Conservation (phyloP, 2,888 invertebrate species). For the Diarsia mendica region DNA sequence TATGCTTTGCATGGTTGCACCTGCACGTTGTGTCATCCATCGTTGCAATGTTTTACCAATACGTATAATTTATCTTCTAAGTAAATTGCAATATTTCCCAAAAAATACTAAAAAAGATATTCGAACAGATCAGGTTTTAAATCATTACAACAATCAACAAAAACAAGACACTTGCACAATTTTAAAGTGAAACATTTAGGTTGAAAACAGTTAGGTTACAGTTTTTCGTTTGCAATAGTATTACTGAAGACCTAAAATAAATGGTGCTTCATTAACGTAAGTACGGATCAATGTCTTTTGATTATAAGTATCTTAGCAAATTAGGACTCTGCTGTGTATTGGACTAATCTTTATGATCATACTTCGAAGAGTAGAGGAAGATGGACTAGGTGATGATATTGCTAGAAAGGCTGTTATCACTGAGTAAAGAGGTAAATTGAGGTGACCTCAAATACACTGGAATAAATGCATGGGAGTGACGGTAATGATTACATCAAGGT, state of each 20-base stretch:
- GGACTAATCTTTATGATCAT: no score
- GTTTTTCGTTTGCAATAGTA: neutral
- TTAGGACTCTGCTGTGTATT: no score
- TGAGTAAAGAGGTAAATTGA: no score
- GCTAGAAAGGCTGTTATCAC: no score
- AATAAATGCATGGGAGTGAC: neutral
- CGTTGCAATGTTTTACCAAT: neutral
- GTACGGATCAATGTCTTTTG: neutral
- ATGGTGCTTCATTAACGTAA: no score
- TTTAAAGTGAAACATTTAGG: neutral
- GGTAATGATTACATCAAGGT: neutral
- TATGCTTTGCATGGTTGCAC: neutral
- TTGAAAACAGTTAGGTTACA: neutral
- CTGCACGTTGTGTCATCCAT: neutral
- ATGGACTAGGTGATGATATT: no score
- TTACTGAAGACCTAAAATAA: neutral
- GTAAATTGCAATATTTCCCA: neutral
- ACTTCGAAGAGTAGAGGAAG: neutral
- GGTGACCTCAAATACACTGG: neutral
- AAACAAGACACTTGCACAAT: conserved; percentile 30
- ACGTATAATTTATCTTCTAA: neutral
- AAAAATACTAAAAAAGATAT: neutral
- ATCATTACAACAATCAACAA: conserved; percentile 27
- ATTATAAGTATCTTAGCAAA: neutral
- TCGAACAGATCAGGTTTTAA: conserved; percentile 4